These are phyloP conservation scores for Percina caprodes DNA, from an alignment of 2,113 vertebrate species.

Conservation along the genomic window DNA sequence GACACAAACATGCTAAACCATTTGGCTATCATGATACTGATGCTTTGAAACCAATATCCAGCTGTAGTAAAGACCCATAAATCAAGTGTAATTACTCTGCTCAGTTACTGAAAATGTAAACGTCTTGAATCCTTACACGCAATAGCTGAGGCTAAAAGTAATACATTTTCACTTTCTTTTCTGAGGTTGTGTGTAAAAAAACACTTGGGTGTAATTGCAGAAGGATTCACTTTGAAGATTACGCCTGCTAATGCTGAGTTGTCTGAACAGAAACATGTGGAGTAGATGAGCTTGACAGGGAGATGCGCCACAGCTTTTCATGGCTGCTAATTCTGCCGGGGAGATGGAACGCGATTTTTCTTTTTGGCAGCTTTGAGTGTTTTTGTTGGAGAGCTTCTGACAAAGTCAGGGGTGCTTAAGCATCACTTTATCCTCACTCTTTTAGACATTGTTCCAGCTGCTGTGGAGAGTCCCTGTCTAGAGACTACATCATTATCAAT, in stretches of 20 bases:
- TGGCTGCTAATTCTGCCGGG: slow-evolving; percentile 24
- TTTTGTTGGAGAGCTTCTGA: slow-evolving; percentile 64
- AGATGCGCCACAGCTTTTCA: slow-evolving; percentile 29
- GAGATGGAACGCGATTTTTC: slow-evolving; percentile 45
- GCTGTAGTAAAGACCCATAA: neutral
- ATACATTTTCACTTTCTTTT: slow-evolving; percentile 28
- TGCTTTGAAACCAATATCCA: slow-evolving; percentile 1
- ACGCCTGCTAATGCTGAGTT: slow-evolving; percentile 54
- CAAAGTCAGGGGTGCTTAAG: slow-evolving; percentile 56
- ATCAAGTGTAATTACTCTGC: slow-evolving; percentile 26
- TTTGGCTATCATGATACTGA: neutral
- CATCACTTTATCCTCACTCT: slow-evolving; percentile 55
- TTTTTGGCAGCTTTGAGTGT: slow-evolving; percentile 53
- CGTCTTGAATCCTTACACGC: no score
- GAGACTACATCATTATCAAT: slow-evolving; percentile 51
- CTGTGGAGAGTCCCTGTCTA: slow-evolving; percentile 35
- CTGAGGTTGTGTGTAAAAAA: slow-evolving; percentile 21
- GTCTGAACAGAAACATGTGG: slow-evolving; percentile 44
- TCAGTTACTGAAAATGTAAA: slow-evolving; percentile 11
- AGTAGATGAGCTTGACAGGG: slow-evolving; percentile 50
- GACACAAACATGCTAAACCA: neutral
- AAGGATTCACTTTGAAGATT: slow-evolving; percentile 70
- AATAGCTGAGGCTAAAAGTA: slow-evolving; percentile 9
- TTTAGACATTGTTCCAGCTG: slow-evolving; percentile 48
- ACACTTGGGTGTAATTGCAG: slow-evolving; percentile 52